phyloP scores from a whole-genome alignment of 2,113 vertebrate genomes.

The Ailuropoda melanoleuca region DNA sequence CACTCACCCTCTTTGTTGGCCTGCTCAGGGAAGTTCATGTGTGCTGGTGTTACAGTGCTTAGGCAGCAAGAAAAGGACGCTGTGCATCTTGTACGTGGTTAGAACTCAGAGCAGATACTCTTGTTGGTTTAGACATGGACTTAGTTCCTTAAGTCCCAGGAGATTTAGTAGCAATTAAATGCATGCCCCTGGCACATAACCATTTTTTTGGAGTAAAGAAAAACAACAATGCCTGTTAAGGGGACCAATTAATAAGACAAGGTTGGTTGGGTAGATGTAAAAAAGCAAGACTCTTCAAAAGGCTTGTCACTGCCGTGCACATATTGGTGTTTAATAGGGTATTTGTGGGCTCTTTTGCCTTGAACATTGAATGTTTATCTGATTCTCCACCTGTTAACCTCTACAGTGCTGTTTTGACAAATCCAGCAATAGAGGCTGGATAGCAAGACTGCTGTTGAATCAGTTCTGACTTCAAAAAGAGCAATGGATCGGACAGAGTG shows the following conservation, averaged over 20 bases:
- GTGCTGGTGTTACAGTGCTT: background rate
- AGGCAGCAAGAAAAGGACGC: background rate
- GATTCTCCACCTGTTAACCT: background rate
- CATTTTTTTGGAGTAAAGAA: background rate
- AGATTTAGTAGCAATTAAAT: background rate
- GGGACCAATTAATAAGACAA: background rate
- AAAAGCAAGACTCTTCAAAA: background rate
- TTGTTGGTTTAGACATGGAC: background rate
- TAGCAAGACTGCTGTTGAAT: background rate
- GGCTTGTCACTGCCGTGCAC: background rate
- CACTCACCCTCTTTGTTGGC: background rate
- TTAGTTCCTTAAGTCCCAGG: background rate
- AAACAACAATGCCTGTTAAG: background rate
- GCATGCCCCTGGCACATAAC: background rate
- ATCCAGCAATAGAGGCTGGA: background rate
- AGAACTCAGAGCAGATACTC: background rate
- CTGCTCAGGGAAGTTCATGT: background rate
- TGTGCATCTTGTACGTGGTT: background rate
- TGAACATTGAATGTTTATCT: background rate
- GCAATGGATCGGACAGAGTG: background rate
- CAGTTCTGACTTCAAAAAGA: conserved; percentile 10
- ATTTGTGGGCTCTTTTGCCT: background rate
- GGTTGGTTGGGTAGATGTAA: background rate
- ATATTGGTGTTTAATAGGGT: background rate
- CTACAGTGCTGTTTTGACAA: background rate